A percentile compares a stretch with the other conserved stretches of the same genome.
Conservation (phyloP, 2,888 invertebrate species). For the Agrochola litura region DNA sequence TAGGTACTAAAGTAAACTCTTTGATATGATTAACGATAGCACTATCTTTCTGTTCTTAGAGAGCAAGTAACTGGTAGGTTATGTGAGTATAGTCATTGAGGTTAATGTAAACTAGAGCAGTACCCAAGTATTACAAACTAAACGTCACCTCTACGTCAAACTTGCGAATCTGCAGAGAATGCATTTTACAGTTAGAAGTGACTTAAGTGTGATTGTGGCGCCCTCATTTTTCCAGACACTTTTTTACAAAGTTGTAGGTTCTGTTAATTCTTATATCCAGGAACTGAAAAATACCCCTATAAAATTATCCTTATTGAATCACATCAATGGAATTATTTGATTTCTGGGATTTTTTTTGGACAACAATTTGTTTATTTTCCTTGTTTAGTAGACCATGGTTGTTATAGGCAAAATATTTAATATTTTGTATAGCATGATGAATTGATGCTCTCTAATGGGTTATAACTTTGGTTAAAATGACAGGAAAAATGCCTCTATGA, state of each 20-base stretch:
- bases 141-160: no score
- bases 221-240: no score
- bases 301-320: neutral
- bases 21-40: slow-evolving; percentile 9
- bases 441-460: slow-evolving; percentile 2
- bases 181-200: no score
- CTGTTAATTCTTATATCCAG: no score
- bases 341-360: neutral
- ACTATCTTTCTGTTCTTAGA: slow-evolving; percentile 5
- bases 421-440: neutral
- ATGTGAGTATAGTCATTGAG: no score
- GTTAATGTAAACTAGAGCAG: no score
- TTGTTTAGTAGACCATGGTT: neutral
- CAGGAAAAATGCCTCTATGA: neutral
- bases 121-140: no score
- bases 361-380: neutral
- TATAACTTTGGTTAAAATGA: neutral
- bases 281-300: no score
- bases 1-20: neutral
- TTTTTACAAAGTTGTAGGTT: neutral
- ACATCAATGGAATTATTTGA: slow-evolving; percentile 8
- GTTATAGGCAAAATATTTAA: neutral
- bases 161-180: no score
- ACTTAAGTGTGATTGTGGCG: no score
- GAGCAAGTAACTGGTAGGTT: no score